Base-by-base conservation (phyloP, 2,888 invertebrate species). In the Synanthedon tipuliformis region DNA sequence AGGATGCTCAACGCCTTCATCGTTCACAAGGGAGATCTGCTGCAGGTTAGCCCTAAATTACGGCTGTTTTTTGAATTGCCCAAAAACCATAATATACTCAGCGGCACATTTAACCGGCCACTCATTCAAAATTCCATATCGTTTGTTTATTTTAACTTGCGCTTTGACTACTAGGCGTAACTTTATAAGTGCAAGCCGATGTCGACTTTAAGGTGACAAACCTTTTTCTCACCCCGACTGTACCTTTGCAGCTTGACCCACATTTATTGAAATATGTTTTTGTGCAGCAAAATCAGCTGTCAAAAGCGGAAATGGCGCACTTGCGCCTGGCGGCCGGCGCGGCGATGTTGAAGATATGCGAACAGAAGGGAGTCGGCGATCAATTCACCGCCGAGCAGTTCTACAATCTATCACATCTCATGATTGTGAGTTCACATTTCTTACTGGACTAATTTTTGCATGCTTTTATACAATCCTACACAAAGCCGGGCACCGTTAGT, bases 311-410 rank as follows among this genome's bases (percentile, higher is more conserved):
- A 82, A 96, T 96, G 92, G 95, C 98, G 2, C 96, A 97, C 91
- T 76, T 99, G 50, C 89, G 98, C 55, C 84, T 98, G 48, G 93
- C 95, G 12, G 98, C 98, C 5, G 98, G 97, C 53, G 95, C 95
- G 75, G 96, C 97, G 51, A 97, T 98, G 95, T 85, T 99, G 52
- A 98, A 98, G 87, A 94, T 99, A 51, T 97, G 97, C 81, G 97
- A 98, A 71, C 98, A 98, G 78, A 96, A 96, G 72, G 95, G 95
- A 51, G 98, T 97, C 53, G 96, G 97, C 0, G 97, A 98, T 78
- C 95, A 97, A 77, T 96, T 95, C 74, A 95, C 94, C 3, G 94
- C 95, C 1, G 96, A 97, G 65, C 98, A 98, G 87, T 98, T 96
- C 87, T 97, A 96, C 74, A 95, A 95, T 71, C 88, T 98, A 40